Base-by-base conservation (phyloP, 2,888 invertebrate species). In the Apodemia zela region DNA sequence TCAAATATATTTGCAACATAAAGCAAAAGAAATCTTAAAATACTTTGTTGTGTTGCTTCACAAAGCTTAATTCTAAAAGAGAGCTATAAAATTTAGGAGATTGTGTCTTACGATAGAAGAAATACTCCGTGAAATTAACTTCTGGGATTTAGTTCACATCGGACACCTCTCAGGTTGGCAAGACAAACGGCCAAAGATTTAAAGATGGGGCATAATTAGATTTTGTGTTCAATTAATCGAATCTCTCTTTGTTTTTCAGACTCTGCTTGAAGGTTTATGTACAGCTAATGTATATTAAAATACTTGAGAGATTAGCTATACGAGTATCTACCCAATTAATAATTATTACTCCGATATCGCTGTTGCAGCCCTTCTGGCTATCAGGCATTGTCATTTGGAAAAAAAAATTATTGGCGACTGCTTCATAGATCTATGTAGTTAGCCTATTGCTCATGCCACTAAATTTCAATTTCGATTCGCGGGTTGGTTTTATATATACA, bases 81-180 rank as follows among this genome's bases (percentile, higher is more conserved):
- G 83, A 87, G 84, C 78, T 80, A 84, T 81, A 74, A 83, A 81
- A 84, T 78, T 77, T 80, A 74, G 71, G 73, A 75, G 76, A 69
- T 75, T 73, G 70, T 80, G 80, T 81, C 80, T 82, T 82, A 77
- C 77, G 81, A 73, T 77, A 72, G 75, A 76, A 82, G 87, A 89
- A 89, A 88, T 85, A 85, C 80, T 79, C 87, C 87, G 89, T 88
- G 89, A 89, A 89, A 89, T 89, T 89, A 87, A 84, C 87, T 87
- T 80, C 79, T 77, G 82, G 11, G 83, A 81, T 82, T 80, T 79
- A 77, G 81, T 84, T 77, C 81, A 71, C 80, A 75, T 80, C 81
- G 87, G 88, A 89, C 87, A 88, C 82, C 80, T 82, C 77, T 80
- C 87, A 87, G 87, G 85, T 85, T 76, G 75, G 72, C 66, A 79